Evolutionary conservation across 2,113 vertebrate species (phyloP).

Genomic region (Caracal caracal): DNA sequence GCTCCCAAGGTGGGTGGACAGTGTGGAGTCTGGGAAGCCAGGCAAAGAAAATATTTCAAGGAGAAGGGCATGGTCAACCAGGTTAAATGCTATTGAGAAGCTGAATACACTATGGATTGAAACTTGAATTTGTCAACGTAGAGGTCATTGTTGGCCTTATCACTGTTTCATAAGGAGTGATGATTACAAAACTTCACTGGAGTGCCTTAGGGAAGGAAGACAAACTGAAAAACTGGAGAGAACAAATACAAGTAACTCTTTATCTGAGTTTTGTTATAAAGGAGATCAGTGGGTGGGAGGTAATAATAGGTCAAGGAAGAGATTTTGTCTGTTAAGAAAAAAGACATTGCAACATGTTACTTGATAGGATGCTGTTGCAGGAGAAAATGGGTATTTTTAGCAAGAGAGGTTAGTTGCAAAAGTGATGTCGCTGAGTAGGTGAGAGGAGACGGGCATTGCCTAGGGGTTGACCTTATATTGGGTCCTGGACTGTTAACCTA

Average conservation of each 20-base stretch:
- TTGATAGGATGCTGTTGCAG: background rate
- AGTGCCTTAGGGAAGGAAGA: background rate
- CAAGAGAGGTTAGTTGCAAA: background rate
- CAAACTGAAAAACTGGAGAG: background rate
- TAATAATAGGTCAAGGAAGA: background rate
- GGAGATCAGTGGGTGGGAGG: background rate
- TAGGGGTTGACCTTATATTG: background rate
- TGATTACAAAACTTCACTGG: background rate
- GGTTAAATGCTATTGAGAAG: background rate
- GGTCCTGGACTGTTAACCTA: background rate
- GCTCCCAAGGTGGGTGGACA: background rate
- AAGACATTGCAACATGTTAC: background rate
- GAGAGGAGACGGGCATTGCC: background rate
- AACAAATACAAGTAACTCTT: background rate
- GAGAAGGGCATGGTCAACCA: fast-evolving
- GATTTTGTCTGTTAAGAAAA: background rate
- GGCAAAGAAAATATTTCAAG: background rate
- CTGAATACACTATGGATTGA: background rate
- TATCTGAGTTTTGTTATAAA: background rate
- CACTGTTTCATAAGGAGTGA: background rate
- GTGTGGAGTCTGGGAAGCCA: background rate
- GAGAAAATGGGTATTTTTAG: background rate
- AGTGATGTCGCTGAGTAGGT: background rate
- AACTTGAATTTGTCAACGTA: background rate
- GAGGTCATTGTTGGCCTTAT: background rate